phyloP scores from a whole-genome alignment of 2,888 invertebrate genomes.

The Neoitamus cyanurus region DNA sequence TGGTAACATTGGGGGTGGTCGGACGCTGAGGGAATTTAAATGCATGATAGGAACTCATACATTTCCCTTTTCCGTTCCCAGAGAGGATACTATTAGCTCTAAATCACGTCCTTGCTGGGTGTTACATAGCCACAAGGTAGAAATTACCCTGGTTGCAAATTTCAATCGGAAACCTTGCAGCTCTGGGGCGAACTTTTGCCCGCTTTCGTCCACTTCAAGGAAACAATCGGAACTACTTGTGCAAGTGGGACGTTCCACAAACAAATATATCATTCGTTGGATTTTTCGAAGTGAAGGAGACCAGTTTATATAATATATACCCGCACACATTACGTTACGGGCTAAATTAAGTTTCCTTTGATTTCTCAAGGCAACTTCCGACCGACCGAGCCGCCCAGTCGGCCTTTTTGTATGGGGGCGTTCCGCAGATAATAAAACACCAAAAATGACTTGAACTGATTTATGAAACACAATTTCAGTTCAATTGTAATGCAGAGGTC shows the following conservation, averaged over 20 bases:
- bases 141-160: slow-evolving; percentile 29
- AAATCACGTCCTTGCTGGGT: slow-evolving; percentile 35
- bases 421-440: slow-evolving; percentile 13
- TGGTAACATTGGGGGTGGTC: background rate
- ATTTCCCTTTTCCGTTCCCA: slow-evolving; percentile 20
- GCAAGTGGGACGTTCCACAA: background rate
- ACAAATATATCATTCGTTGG: slow-evolving; percentile 3
- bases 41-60: slow-evolving; percentile 28
- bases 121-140: slow-evolving; percentile 20
- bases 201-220: background rate
- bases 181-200: slow-evolving; percentile 19
- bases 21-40: slow-evolving; percentile 1
- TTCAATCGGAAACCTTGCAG: slow-evolving; percentile 27
- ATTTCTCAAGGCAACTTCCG: slow-evolving; percentile 11
- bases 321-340: background rate
- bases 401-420: slow-evolving; percentile 8
- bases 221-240: slow-evolving; percentile 42
- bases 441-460: slow-evolving; percentile 26
- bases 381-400: background rate
- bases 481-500: slow-evolving; percentile 21
- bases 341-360: slow-evolving; percentile 20
- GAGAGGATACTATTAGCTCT: slow-evolving; percentile 42
- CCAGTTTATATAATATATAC: slow-evolving; percentile 10
- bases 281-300: slow-evolving; percentile 13
- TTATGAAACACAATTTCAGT: slow-evolving; percentile 37